phyloP scores from a whole-genome alignment of 1,140 invertebrate species.

The Aphaenogaster ashmeadi region DNA sequence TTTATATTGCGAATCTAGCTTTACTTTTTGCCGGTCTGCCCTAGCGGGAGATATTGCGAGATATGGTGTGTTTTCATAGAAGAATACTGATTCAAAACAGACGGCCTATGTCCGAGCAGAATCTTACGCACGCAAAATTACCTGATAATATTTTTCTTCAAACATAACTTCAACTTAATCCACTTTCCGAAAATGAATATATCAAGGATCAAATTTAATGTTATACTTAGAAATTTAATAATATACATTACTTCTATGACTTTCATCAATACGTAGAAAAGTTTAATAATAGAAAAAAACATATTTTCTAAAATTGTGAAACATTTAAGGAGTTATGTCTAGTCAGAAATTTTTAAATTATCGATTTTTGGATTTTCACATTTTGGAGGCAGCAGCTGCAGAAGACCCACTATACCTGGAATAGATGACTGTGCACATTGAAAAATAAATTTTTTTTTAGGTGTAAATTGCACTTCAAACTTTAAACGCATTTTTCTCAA shows the following conservation, averaged over 20 bases:
- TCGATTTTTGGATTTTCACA: no score
- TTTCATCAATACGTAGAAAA: background rate
- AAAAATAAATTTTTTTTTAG: no score
- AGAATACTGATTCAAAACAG: conserved; percentile 32
- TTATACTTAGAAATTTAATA: background rate
- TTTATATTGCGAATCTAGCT: conserved; percentile 61
- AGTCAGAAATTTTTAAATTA: no score
- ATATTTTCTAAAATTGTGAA: background rate
- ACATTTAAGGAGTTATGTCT: no score
- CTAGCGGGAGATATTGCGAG: conserved; percentile 40
- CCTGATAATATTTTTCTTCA: conserved; percentile 5
- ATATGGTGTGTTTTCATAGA: conserved; percentile 24
- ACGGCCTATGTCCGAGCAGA: conserved; percentile 10
- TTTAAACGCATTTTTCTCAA: no score
- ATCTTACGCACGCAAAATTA: background rate
- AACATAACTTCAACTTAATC: background rate
- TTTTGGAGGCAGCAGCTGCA: no score
- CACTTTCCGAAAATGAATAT: background rate
- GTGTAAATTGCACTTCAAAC: no score
- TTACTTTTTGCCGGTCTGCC: conserved; percentile 39
- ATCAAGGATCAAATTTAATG: background rate
- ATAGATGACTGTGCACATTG: no score
- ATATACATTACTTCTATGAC: background rate
- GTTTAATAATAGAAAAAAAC: background rate
- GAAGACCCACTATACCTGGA: no score